Percentiles rank a stretch among this genome's conserved stretches.
Evolutionary conservation across 2,113 vertebrate genomes (phyloP).

Genomic region (Gavialis gangeticus): DNA sequence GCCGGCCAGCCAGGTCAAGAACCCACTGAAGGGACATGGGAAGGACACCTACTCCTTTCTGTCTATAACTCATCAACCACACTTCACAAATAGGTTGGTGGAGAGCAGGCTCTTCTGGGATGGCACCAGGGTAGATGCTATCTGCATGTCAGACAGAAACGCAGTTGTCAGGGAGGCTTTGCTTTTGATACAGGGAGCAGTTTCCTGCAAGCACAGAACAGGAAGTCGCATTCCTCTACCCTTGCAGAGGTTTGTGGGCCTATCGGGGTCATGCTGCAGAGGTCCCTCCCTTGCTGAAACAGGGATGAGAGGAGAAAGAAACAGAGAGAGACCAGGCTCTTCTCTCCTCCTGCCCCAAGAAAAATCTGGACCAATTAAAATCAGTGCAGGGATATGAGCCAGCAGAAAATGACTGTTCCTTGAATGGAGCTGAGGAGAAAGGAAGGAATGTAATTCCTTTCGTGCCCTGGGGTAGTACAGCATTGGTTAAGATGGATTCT

Average conservation of each 20-base stretch:
- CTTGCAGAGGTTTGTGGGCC: background rate
- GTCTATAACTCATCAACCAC: background rate
- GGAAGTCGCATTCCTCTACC: background rate
- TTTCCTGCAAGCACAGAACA: background rate
- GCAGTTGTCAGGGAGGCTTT: background rate
- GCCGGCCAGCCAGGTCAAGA: background rate
- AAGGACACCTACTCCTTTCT: background rate
- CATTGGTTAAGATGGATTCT: background rate
- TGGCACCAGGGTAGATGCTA: background rate
- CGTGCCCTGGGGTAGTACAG: slow-evolving; percentile 17
- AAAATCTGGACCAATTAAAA: background rate
- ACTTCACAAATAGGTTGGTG: background rate
- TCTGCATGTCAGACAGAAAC: background rate
- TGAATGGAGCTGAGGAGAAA: slow-evolving; percentile 47
- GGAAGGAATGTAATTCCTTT: slow-evolving; percentile 50
- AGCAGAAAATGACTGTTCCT: slow-evolving; percentile 65
- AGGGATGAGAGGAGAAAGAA: background rate
- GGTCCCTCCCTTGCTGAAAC: background rate
- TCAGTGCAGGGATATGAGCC: background rate
- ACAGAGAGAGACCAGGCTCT: background rate
- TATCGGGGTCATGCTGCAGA: background rate
- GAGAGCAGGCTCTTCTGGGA: background rate
- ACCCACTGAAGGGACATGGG: background rate
- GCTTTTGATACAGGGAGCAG: background rate
- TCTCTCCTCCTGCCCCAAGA: background rate